Base-by-base conservation (phyloP, 2,113 vertebrate genomes). In the Thomomys bottae region DNA sequence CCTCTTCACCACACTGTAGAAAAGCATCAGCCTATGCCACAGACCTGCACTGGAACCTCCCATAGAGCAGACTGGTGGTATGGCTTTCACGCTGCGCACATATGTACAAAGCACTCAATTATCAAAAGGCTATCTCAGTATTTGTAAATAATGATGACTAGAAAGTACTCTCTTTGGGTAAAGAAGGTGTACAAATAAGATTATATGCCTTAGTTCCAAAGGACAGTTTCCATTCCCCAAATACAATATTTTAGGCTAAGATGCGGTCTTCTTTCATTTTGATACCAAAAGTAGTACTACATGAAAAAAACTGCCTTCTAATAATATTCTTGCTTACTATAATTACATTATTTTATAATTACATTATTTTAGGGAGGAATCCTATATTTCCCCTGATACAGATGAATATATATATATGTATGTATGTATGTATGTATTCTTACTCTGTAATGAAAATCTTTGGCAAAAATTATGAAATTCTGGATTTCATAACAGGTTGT, bases 341-440 rank as follows among this genome's bases (percentile, higher is more conserved):
- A 87, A 94, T 96, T 93, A 79, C 26, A 70, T 92, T 92, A 91
- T 78, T 95, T 89, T 89, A 87, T 77, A 87, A 94, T 96, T 93
- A 79, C 26, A 70, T 92, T 92, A 91, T 78, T 95, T 89, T 89
- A 87, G 67, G 23, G 18, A 88, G 17, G 30, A 90, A 88, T 23
- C 81, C 0, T 34, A 64, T 64, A n/a, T 42, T 90, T 87, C 36
- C 57, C 76, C 34, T 81, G 66, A 61, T 30, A 77, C 6, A 61
- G 14, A 90, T 87, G n/a, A n/a, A n/a, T n/a, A n/a, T n/a, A n/a
- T n/a, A n/a, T n/a, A n/a, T n/a, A n/a, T n/a, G n/a, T n/a, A n/a
- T n/a, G n/a, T n/a, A n/a, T n/a, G n/a, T n/a, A n/a, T n/a, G 7
- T 83, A 4, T 78, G 38, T 90, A 84, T 92, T 90, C 75, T 82